Conservation (phyloP, 2,888 invertebrate genomes). For the Acanthosepion esculentum region DNA sequence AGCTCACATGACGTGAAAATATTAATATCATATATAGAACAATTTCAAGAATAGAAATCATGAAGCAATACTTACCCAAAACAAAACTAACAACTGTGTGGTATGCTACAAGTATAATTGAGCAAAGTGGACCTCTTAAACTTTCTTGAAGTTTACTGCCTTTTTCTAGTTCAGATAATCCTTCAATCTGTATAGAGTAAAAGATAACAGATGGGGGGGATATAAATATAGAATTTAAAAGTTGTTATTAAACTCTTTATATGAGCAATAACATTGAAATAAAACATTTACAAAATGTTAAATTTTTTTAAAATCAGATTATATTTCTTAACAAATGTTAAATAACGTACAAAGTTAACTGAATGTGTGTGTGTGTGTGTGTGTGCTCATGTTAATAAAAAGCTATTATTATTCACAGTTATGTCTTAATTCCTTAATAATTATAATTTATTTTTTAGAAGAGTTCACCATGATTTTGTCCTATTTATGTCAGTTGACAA, state of each 20-base stretch:
- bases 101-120: constrained; percentile 88
- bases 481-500: background rate
- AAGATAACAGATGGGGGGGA: background rate
- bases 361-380: background rate
- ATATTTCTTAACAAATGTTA: too few species aligned
- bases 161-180: constrained; percentile 83
- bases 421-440: background rate
- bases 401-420: background rate
- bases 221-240: background rate
- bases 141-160: constrained; percentile 84
- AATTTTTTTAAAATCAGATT: background rate
- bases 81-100: constrained; percentile 89
- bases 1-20: background rate
- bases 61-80: constrained; percentile 78
- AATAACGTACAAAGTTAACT: background rate
- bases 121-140: constrained; percentile 88
- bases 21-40: background rate
- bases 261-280: background rate
- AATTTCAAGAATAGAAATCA: background rate
- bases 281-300: background rate
- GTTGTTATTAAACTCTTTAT: background rate
- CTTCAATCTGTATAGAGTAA: constrained; percentile 72
- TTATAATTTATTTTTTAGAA: background rate
- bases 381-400: background rate
- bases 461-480: background rate